phyloP scores from a whole-genome alignment of 2,797 vertebrate species.

The Mallotus villosus region DNA sequence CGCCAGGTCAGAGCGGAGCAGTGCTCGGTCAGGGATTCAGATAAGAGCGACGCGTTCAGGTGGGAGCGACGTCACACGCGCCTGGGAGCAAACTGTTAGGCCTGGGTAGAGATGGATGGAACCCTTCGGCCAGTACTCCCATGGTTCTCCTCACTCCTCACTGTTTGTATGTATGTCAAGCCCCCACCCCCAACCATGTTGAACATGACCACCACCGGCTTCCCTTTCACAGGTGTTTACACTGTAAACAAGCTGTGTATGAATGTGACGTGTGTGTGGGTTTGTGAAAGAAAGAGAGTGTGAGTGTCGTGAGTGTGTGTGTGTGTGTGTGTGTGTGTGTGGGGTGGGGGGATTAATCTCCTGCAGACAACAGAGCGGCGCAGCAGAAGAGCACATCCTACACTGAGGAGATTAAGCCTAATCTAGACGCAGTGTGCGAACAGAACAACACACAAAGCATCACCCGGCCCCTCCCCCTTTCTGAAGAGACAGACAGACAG shows the following conservation, averaged over 20 bases:
- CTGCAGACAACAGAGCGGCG: background rate
- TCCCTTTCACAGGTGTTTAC: constrained; percentile 21
- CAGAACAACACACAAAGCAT: background rate
- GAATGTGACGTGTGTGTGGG: constrained; percentile 6
- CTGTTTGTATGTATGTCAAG: background rate
- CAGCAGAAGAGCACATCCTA: constrained; percentile 3
- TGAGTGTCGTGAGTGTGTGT: background rate
- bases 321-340: constrained; percentile 15
- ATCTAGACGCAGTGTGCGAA: constrained; percentile 15
- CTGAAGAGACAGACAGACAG: background rate
- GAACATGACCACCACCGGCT: background rate
- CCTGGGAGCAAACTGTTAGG: no score
- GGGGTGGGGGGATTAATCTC: background rate
- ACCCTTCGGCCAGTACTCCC: no score
- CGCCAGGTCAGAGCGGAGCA: no score
- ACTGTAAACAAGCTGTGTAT: constrained; percentile 10
- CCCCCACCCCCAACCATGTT: constrained; percentile 22
- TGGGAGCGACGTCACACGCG: no score
- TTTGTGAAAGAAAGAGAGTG: no score
- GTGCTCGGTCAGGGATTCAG: no score
- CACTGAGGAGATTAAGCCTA: constrained; percentile 5
- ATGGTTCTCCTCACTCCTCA: no score
- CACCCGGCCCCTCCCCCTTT: background rate
- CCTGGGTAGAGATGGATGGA: background rate
- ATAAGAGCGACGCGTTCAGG: no score